Percentiles rank a stretch among this genome's conserved stretches.
These are phyloP conservation scores for Chrysoperla carnea DNA, from an alignment of 1,140 invertebrate genomes.

Conservation along the genomic window DNA sequence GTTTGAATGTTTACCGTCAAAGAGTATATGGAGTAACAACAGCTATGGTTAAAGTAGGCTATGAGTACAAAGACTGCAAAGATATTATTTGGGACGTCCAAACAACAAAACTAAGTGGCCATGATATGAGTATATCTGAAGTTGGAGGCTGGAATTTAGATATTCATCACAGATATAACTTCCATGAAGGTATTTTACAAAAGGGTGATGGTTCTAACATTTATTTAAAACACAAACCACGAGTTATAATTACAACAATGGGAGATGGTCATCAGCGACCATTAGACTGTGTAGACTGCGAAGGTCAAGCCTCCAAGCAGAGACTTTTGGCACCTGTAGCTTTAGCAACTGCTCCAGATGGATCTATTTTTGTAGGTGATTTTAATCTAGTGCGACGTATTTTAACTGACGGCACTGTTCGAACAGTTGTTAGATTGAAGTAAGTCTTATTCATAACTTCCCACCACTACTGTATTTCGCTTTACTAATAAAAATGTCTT, in stretches of 20 bases:
- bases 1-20: conserved; percentile 90
- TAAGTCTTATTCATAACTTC: conserved; percentile 27
- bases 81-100: conserved; percentile 91
- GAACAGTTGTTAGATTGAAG: conserved; percentile 80
- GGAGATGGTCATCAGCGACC: conserved; percentile 82
- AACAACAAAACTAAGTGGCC: conserved; percentile 84
- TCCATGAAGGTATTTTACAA: conserved; percentile 94
- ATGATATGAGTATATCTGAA: conserved; percentile 91
- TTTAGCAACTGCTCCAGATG: conserved; percentile 75
- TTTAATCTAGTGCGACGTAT: conserved; percentile 88
- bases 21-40: conserved; percentile 83
- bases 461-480: no score
- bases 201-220: conserved; percentile 95
- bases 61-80: conserved; percentile 85
- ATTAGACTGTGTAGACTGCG: conserved; percentile 65
- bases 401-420: conserved; percentile 69
- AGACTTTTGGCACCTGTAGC: conserved; percentile 80
- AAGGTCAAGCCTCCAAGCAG: conserved; percentile 64
- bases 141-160: conserved; percentile 94
- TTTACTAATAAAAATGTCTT: conserved; percentile 11
- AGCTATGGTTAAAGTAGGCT: conserved; percentile 86
- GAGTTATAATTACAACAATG: conserved; percentile 80
- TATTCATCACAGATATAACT: conserved; percentile 94
- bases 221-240: conserved; percentile 84
- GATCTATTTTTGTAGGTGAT: conserved; percentile 89